phyloP scores from a whole-genome alignment of 2,888 invertebrate genomes.

The Xestia xanthographa region DNA sequence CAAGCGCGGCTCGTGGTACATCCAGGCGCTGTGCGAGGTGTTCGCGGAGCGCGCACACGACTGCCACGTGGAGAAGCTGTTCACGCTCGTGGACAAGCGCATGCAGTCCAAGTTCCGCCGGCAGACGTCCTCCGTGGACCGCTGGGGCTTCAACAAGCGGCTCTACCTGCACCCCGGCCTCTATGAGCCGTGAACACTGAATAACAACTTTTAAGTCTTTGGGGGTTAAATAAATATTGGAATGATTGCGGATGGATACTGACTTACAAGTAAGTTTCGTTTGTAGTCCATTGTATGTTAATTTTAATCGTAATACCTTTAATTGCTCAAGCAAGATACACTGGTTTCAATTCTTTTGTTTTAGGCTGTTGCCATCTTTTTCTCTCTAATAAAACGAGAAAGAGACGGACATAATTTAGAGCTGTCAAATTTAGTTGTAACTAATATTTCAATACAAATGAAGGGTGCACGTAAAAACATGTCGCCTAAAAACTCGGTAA shows the following conservation, averaged over 20 bases:
- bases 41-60: conserved; percentile 92
- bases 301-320: conserved; percentile 1
- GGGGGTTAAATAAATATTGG: neutral
- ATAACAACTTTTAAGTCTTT: neutral
- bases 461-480: too few species aligned
- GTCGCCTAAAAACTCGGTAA: too few species aligned
- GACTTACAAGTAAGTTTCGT: neutral
- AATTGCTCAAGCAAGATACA: conserved; percentile 21
- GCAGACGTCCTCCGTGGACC: conserved; percentile 92
- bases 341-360: too few species aligned
- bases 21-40: conserved; percentile 92
- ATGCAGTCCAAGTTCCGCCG: conserved; percentile 82
- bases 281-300: neutral
- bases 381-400: too few species aligned
- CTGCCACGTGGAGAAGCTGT: conserved; percentile 91
- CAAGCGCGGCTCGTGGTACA: conserved; percentile 92
- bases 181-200: conserved; percentile 71
- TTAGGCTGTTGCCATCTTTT: too few species aligned
- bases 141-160: conserved; percentile 92
- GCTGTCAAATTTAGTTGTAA: too few species aligned
- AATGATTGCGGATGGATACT: neutral
- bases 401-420: too few species aligned
- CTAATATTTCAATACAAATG: too few species aligned
- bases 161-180: conserved; percentile 93
- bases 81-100: conserved; percentile 91